phyloP scores from a whole-genome alignment of 2,888 invertebrate genomes.

The Limnephilus rhombicus region DNA sequence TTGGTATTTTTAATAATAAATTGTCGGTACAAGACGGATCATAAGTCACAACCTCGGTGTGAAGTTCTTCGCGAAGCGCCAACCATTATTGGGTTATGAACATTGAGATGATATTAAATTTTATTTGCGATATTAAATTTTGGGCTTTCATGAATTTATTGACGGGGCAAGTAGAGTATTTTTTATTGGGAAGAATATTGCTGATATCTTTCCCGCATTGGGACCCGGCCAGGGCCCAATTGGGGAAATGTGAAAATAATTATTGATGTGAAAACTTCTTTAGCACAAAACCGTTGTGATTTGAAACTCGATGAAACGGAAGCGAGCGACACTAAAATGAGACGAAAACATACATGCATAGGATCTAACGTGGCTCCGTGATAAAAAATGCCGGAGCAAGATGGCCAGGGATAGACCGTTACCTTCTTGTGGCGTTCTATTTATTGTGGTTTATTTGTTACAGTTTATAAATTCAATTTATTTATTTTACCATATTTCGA shows the following conservation, averaged over 20 bases:
- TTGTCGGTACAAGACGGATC: background rate
- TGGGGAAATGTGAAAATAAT: background rate
- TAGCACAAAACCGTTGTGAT: too few species aligned
- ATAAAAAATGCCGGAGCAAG: too few species aligned
- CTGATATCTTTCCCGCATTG: slow-evolving; percentile 34
- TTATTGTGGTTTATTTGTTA: too few species aligned
- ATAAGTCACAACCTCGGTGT: background rate
- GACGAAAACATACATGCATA: too few species aligned
- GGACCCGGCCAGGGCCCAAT: background rate
- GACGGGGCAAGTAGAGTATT: slow-evolving; percentile 38
- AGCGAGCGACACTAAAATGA: too few species aligned
- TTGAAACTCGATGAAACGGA: too few species aligned
- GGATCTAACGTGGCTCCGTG: too few species aligned
- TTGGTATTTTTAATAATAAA: background rate
- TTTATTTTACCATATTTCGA: too few species aligned
- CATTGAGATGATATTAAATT: slow-evolving; percentile 41
- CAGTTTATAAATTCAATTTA: too few species aligned
- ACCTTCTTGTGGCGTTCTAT: too few species aligned
- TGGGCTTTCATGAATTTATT: slow-evolving; percentile 44
- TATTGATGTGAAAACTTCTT: too few species aligned
- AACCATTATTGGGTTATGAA: slow-evolving; percentile 41
- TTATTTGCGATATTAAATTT: slow-evolving; percentile 46
- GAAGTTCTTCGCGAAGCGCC: background rate
- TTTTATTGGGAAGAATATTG: slow-evolving; percentile 42
- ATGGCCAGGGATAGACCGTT: too few species aligned